These are phyloP conservation scores for Aphidius colemani DNA, from an alignment of 2,888 invertebrate species.

Conservation along the genomic window DNA sequence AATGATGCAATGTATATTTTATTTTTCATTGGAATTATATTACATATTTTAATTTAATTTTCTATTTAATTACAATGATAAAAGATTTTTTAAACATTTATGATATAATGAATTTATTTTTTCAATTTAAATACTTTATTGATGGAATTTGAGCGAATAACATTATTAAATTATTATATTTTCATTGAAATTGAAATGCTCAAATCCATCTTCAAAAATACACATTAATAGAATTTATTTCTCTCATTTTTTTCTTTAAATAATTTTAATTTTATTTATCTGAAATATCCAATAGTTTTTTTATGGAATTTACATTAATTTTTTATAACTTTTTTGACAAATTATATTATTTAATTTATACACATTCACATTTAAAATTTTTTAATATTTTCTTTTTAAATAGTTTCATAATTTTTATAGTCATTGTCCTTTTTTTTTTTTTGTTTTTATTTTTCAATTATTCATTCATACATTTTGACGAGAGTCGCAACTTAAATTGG, in stretches of 20 bases:
- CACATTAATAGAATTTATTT: too few relatives aligned
- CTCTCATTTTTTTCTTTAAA: conserved; percentile 16
- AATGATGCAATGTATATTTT: conserved; percentile 55
- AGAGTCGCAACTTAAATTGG: conserved; percentile 43
- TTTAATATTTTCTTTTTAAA: conserved; percentile 20
- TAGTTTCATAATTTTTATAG: conserved; percentile 36
- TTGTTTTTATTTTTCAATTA: conserved; percentile 26
- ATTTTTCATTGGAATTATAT: conserved; percentile 52
- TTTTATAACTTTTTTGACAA: conserved; percentile 10
- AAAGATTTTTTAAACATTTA: conserved; percentile 55
- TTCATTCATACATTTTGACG: conserved; percentile 30
- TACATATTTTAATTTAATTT: conserved; percentile 43
- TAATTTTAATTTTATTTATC: neutral
- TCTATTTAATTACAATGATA: conserved; percentile 54
- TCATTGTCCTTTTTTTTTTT: conserved; percentile 39
- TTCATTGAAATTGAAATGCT: conserved; percentile 38
- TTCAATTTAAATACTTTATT: conserved; percentile 46
- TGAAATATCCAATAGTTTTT: conserved; percentile 21
- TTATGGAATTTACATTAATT: conserved; percentile 32
- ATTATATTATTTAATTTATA: conserved; percentile 20
- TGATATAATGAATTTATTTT: conserved; percentile 53
- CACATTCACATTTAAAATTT: conserved; percentile 14
- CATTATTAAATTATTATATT: conserved; percentile 27
- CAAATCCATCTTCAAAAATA: conserved; percentile 35
- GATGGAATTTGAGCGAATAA: conserved; percentile 44